Evolutionary conservation across 2,113 vertebrate genomes (phyloP).

Genomic region (Pungitius pungitius): DNA sequence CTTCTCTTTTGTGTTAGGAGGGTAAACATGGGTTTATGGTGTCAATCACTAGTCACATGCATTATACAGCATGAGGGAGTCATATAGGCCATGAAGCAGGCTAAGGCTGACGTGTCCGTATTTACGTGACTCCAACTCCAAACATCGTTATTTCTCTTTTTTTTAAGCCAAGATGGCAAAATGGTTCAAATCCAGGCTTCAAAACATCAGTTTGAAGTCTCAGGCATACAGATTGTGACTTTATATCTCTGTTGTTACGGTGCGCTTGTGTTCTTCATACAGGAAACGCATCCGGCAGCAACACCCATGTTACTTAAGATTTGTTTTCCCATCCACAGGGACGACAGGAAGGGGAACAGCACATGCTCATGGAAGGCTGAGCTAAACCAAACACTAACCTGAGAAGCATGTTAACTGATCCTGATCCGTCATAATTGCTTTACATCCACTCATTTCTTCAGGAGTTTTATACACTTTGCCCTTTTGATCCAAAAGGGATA

Average conservation of each 20-base stretch:
- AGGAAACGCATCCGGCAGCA: neutral
- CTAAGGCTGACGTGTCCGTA: no score
- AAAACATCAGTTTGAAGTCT: neutral
- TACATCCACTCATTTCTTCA: conserved; percentile 20
- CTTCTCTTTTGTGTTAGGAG: no score
- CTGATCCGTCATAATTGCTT: conserved; percentile 1
- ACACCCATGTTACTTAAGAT: no score
- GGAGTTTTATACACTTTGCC: conserved; percentile 7
- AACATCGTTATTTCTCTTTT: no score
- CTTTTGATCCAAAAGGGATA: conserved; percentile 5
- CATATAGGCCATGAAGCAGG: no score
- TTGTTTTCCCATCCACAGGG: neutral
- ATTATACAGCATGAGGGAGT: no score
- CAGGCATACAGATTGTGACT: no score
- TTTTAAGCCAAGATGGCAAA: neutral
- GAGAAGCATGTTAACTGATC: neutral
- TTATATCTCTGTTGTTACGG: neutral
- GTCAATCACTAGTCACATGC: no score
- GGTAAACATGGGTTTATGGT: no score
- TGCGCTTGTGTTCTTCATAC: neutral
- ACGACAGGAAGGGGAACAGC: neutral
- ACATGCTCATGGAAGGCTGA: neutral
- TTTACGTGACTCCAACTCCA: no score
- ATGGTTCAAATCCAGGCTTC: neutral
- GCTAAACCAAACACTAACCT: neutral